phyloP scores from a whole-genome alignment of 2,797 vertebrate genomes.

The Brachymystax lenok region DNA sequence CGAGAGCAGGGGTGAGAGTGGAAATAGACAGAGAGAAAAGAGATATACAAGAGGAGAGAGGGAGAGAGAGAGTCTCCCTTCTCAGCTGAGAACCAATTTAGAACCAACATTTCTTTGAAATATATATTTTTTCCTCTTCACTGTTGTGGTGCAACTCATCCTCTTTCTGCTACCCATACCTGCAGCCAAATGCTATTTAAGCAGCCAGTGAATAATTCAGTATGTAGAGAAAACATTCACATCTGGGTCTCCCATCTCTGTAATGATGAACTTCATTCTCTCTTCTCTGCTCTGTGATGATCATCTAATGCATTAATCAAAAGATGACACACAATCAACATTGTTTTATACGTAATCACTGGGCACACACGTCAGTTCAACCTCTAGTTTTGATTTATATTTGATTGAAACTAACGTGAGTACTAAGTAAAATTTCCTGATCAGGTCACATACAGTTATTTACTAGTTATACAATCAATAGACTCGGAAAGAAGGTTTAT shows the following conservation, averaged over 20 bases:
- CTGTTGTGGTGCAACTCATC: neutral
- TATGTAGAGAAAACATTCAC: too few species aligned
- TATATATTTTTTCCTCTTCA: conserved; percentile 14
- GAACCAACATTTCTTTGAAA: conserved; percentile 31
- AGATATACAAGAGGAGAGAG: too few species aligned
- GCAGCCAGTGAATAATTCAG: conserved; percentile 44
- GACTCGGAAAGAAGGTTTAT: too few species aligned
- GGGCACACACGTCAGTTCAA: too few species aligned
- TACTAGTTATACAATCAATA: too few species aligned
- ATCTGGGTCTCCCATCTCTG: neutral
- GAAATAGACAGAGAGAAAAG: conserved; percentile 1
- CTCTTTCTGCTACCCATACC: conserved; percentile 47
- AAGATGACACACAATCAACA: conserved; percentile 1
- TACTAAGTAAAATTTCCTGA: too few species aligned
- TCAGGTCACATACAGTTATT: too few species aligned
- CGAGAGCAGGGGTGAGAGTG: too few species aligned
- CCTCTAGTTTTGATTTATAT: too few species aligned
- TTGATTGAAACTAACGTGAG: too few species aligned
- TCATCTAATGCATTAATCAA: neutral
- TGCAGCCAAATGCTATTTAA: conserved; percentile 63
- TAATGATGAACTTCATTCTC: conserved; percentile 5
- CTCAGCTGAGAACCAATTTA: conserved; percentile 61
- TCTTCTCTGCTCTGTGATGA: conserved; percentile 9
- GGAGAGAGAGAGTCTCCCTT: too few species aligned
- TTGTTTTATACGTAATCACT: neutral